Evolutionary conservation across 2,797 vertebrate genomes (phyloP), one percentile per base, ranked within the genome.

Genomic region (Malacoraja senta): DNA sequence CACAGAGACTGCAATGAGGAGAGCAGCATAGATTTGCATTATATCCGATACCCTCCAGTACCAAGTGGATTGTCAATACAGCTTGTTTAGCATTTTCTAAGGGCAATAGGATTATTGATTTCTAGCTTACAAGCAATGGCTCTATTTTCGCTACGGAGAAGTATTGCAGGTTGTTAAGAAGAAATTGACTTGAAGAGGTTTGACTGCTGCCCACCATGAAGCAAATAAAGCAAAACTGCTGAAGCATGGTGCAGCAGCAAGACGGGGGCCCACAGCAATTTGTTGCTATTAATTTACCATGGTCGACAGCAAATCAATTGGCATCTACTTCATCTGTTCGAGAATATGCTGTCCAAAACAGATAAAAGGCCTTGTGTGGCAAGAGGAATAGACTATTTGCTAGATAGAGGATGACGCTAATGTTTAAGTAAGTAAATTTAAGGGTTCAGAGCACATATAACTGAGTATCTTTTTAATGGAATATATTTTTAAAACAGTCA

Each of bases 11-110:
- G 95, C 58, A 94, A 96, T 95, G 96, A 97, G 96, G 96, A 96
- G 96, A 96, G 97, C 95, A 93, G 95, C 96, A 97, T 96, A 95
- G 96, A 97, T 97, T 97, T 97, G 97, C 97, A 97, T 97, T 97
- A 96, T 97, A 97, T 96, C 96, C 96, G 96, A 97, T 97, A 97
- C 96, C 96, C 97, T 97, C 96, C 94, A 96, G 96, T 97, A 97
- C 97, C 97, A 97, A 97, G 97, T 95, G 96, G 97, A 97, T 97
- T 97, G 96, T 97, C 98, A 98, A 98, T 98, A 98, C 97, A 98
- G 98, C 98, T 99, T 98, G 98, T 98, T 98, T 98, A 98, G 98
- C 98, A 97, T 98, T 98, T 99, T 98, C 97, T 97, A 96, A 97
- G 97, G 97, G 97, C 98, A 98, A 98, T 98, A 98, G 97, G 97